A percentile compares a stretch with the other conserved stretches of the same genome.
Conservation (phyloP, 37 sponge, comb jelly and placozoan genomes). For the Bolinopsis microptera region DNA sequence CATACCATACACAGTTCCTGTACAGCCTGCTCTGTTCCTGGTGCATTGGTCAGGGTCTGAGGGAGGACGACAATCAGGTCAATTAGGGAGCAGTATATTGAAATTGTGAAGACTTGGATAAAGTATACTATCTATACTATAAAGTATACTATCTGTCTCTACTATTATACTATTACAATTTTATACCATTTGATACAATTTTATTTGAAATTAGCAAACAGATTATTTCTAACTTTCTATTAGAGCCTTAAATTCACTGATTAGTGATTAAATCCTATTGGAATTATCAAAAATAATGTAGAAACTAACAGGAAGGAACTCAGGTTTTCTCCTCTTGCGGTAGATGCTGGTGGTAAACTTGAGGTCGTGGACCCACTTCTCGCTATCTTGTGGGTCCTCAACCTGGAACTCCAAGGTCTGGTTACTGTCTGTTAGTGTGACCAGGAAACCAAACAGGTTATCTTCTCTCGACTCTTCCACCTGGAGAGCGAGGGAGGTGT, state of each 20-base stretch:
- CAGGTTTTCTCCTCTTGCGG: conserved; percentile 13
- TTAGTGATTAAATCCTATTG: too few relatives aligned
- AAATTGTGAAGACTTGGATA: too few relatives aligned
- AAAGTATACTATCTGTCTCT: too few relatives aligned
- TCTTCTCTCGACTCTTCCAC: not conserved
- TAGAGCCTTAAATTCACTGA: too few relatives aligned
- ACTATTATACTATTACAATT: too few relatives aligned
- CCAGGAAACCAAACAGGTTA: not conserved
- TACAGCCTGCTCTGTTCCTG: not conserved
- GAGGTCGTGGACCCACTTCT: conserved; percentile 41
- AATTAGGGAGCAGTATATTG: not conserved
- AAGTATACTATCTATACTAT: too few relatives aligned
- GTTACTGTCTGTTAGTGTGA: not conserved
- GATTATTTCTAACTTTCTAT: too few relatives aligned
- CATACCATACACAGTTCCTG: conserved; percentile 62
- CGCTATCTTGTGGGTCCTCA: not conserved
- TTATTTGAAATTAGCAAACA: too few relatives aligned
- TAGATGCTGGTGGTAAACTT: conserved; percentile 5
- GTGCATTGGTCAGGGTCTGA: not conserved
- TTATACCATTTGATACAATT: too few relatives aligned
- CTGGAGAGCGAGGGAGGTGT: not conserved
- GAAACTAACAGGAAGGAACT: not conserved
- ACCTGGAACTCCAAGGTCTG: not conserved
- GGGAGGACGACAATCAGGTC: not conserved
- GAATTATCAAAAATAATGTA: too few relatives aligned